Base-by-base conservation (phyloP, 2,113 vertebrate genomes). In the Anguilla rostrata region DNA sequence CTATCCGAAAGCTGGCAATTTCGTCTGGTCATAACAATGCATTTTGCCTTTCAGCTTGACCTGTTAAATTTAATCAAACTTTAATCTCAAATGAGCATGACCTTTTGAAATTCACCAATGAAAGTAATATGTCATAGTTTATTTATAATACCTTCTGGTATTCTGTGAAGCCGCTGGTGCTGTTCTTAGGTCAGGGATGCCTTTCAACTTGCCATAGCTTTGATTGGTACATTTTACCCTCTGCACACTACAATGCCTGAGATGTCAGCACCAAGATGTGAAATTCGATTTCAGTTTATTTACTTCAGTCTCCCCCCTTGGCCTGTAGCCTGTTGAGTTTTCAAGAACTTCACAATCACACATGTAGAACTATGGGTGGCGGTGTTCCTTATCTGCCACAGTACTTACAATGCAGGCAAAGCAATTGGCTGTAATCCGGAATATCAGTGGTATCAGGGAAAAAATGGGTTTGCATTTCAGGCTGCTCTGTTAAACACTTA, bases 331-430 rank as follows among this genome's bases (percentile, higher is more conserved):
- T 34, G 34, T 87, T 86, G 90, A 84, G 86, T 20, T 34, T 88
- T 7, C 81, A 83, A 5, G 81, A 84, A 82, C 75, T 84, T 57
- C 63, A 89, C 75, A 53, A 53, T 53, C 49, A 14, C 49, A 11
- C 49, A 53, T 53, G 90, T 87, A 85, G 91, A 92, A 91, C 92
- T 91, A 87, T 93, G 94, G 92, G 92, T 93, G 92, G 88, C 89
- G 88, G 90, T 90, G 92, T 92, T 94, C 90, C 92, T 88, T 87
- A 83, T 86, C 86, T 87, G 87, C 90, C 91, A 90, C 89, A 75
- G 87, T 83, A 84, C 89, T 90, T 84, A 46, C 43, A 89, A 84
- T 89, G 88, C 89, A 90, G 39, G 90, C 87, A 87, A 87, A 86
- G 86, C 16, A 78, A 60, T 79, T 75, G 26, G 53, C 87, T 87